Evolutionary conservation across 2,797 vertebrate species (phyloP), one percentile per base, ranked within the genome.

Genomic region (Tolypeutes matacus): DNA sequence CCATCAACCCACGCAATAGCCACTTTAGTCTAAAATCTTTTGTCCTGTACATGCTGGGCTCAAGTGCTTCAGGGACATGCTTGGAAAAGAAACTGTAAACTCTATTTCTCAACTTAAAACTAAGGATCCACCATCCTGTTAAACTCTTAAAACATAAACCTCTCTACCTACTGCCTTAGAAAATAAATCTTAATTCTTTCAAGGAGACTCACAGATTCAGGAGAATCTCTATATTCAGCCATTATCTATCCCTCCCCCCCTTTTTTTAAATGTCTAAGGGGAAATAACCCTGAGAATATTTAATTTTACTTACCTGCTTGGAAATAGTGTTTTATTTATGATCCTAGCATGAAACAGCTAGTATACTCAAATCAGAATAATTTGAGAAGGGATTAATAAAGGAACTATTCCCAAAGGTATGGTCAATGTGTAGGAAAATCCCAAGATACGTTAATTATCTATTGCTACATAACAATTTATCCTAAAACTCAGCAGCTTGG

Each of bases 71-170:
- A 12, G 7, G 31, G 4, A 29, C 42, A 3, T 75, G n/a, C 31
- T 93, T 69, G 10, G 46, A 29, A 70, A 69, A 70, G 34, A 42
- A 85, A 11, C 18, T 36, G 11, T 3, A 42, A 70, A 5, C 20
- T 90, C 21, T 29, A 70, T 81, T 51, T 60, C 10, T 85, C 18
- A 42, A 67, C 46, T 75, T 29, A 39, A 76, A 64, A n/a, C 87
- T 76, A 56, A 90, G 42, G 23, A 90, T 18, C 20, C 58, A 31
- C 3, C 75, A 80, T 60, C 81, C 25, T 94, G 92, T 94, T 27
- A 84, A 91, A 58, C 53, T 29, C 27, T 92, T 86, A 72, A 86
- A 85, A 36, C 39, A 72, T 15, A 89, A 51, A 89, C 86, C 67
- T 70, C 15, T 42, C 39, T 3, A 56, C 23, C 42, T 62, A 69